Base-by-base conservation (phyloP, 2,113 vertebrate species). In the Uropsilus gracilis region DNA sequence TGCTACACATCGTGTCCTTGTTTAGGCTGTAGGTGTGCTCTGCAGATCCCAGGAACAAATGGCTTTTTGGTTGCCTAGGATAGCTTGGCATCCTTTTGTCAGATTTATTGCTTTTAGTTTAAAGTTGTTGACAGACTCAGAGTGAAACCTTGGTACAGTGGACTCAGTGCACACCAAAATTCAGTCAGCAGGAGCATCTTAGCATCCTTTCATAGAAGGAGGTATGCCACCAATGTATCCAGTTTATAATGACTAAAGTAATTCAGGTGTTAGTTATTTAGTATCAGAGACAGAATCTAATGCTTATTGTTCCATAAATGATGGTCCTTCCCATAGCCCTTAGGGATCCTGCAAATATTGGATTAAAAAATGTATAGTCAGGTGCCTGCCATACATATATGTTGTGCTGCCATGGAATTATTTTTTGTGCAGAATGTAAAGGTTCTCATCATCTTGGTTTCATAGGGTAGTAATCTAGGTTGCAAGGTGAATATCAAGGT, bases 101-200 rank as follows among this genome's bases (percentile, higher is more conserved):
- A 86, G 8, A 72, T 90, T 90, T 69, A 72, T 86, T 94, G 76
- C 75, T 93, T 91, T 95, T 93, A 84, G 55, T 69, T 81, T 86
- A 17, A 77, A 73, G 26, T 86, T 77, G 44, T 71, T 95, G 85
- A 81, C 69, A 93, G 39, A 93, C 48, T 66, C 85, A 85, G 37
- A 90, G 50, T 57, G 73, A 22, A 69, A 63, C 50, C 77, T 78
- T 50, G 44, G 13, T 53, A 42, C 30, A 59, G 73, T 4, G 44
- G 37, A 34, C 34, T 61, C 20, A 20, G 10, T 20, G 37, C 12
- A 55, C 46, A 18, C 55, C 24, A 53, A 66, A 92, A 61, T 34
- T 28, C 4, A 80, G 55, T 34, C 42, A 59, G 20, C 39, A 18
- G 64, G 42, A 63, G 20, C 8, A 1, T 78, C 34, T 90, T 22